Evolutionary conservation across 64 coral and sea anemone genomes (phyloP), one percentile per base, ranked within the genome.

Genomic region (Porites australiensis): DNA sequence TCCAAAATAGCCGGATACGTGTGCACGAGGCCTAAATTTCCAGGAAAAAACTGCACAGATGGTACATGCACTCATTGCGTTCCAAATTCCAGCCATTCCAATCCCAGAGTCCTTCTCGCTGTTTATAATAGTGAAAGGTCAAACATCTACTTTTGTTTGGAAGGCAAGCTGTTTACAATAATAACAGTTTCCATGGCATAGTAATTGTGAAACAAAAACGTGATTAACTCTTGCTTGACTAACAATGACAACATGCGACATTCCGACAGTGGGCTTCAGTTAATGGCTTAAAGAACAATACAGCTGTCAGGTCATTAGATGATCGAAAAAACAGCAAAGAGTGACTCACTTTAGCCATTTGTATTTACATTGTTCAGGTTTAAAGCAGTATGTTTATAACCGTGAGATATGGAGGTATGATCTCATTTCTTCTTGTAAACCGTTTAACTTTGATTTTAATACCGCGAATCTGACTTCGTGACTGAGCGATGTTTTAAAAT

Each of bases 321-420:
- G 73, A 50, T 16, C 12, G 5, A 7, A 57, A 9, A 12, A 57
- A 57, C 7, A 73, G 2, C 11, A 11, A 58, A 78, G 51, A 78
- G 75, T 22, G n/a, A 58, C 19, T 55, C 9, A 8, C 16, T 18
- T 76, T 76, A 13, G 45, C 15, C 3, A 18, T 50, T 5, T 49
- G 2, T 70, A 52, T 37, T 55, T 55, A 27, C 4, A 13, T 64
- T 66, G 47, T 18, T 16, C 0, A 9, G 4, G 22, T 64, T n/a
- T 14, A 72, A 73, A 64, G 16, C 7, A 52, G 18, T 14, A 93
- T 93, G 91, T 93, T 93, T 63, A 93, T 93, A 46, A 93, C 91
- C 6, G 91, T 93, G 4, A 93, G 85, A 74, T 93, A 44, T 79
- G 91, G 91, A 87, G 91, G 91, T 93, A 87, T 57, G 57, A 2